Percentiles rank a stretch among this genome's conserved stretches.
Conservation (phyloP, 2,113 vertebrate species). For the Urocynchramus pylzowi region DNA sequence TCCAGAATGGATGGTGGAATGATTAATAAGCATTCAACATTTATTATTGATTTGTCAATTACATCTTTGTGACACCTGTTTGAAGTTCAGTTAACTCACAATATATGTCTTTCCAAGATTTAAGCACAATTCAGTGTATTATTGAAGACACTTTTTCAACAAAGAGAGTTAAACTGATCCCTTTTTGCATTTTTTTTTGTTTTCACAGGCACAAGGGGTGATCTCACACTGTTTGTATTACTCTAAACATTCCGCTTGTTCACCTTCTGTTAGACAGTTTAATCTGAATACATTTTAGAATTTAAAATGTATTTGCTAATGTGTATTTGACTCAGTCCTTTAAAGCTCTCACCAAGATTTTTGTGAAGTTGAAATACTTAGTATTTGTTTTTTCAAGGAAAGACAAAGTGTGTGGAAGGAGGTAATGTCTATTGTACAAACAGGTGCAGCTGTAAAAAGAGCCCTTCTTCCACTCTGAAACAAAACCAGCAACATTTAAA, state of each 20-base stretch:
- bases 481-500: not conserved
- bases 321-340: not conserved
- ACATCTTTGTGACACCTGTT: slow-evolving; percentile 26
- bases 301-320: not conserved
- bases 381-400: not conserved
- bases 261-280: not conserved
- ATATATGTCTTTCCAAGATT: slow-evolving; percentile 12
- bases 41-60: not conserved
- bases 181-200: not conserved
- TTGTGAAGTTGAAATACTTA: not conserved
- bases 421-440: not conserved
- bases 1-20: not conserved
- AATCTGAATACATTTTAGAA: not conserved
- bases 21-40: not conserved
- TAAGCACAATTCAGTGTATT: slow-evolving; percentile 18
- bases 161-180: slow-evolving; percentile 10
- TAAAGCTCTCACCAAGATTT: not conserved
- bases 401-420: not conserved
- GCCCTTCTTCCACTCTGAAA: not conserved
- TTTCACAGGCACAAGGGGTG: not conserved
- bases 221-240: not conserved
- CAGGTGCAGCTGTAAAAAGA: not conserved
- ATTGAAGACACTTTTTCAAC: slow-evolving; percentile 14
- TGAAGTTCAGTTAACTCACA: slow-evolving; percentile 54
- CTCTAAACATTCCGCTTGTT: not conserved